Evolutionary conservation across 2,888 invertebrate genomes (phyloP).

Genomic region (Leuctra nigra): DNA sequence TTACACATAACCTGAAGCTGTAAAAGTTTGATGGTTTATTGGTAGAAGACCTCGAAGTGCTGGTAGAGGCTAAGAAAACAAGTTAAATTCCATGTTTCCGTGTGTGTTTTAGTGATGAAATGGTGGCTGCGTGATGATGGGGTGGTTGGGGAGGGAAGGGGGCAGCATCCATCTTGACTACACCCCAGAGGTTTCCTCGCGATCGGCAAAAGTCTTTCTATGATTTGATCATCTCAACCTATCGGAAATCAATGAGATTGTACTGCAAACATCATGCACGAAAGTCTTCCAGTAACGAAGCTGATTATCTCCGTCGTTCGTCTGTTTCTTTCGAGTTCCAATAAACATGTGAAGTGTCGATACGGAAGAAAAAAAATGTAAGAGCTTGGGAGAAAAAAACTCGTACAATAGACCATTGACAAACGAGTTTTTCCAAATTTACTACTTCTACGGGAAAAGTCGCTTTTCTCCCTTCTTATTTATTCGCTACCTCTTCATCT

Average conservation of each 20-base stretch:
- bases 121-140: no score
- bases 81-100: no score
- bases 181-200: no score
- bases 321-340: neutral
- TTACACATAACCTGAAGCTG: no score
- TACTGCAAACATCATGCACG: neutral
- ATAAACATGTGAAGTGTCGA: neutral
- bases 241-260: neutral
- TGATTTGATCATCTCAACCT: conserved; percentile 11
- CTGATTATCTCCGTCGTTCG: conserved; percentile 1
- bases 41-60: no score
- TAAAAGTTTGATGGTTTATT: no score
- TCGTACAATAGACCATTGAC: conserved; percentile 8
- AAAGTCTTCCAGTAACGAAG: neutral
- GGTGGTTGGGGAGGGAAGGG: no score
- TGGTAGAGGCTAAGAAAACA: no score
- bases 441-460: conserved; percentile 2
- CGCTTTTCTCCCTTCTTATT: conserved; percentile 8
- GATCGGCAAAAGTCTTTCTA: no score
- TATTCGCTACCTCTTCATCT: neutral
- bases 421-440: conserved; percentile 8
- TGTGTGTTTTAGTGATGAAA: no score
- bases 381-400: neutral
- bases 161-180: no score
- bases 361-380: neutral